Evolutionary conservation across 2,888 invertebrate species (phyloP), one percentile per base, ranked within the genome.

Genomic region (Lapara coniferarum): DNA sequence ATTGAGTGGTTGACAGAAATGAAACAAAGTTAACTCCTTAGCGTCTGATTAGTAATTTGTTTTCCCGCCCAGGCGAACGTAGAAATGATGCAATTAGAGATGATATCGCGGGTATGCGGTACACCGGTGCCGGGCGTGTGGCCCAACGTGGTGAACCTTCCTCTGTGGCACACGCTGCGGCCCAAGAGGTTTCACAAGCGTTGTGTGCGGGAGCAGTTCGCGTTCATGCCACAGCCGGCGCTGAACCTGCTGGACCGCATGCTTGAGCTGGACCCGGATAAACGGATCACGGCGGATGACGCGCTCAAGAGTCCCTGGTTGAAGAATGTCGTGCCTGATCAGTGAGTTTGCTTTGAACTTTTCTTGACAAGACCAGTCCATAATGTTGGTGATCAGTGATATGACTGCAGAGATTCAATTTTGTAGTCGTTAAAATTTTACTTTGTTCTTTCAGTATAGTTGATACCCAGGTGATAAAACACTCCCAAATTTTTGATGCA

Each of bases 101-200:
- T 97, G 88, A 99, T 99, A 83, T 98, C 98, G 0, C 88, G 97
- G 71, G 95, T 98, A 30, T 99, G 99, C 93, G 99, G 99, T 19
- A 98, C 99, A 0, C 99, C 99, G 0, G 96, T 97, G 55, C 99
- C 99, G 0, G 98, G 98, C 58, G 98, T 98, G 55, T 99, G 99
- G 99, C 99, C 99, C 10, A 95, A 97, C 85, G 99, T 99, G 66
- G 98, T 98, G 74, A 97, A 97, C 85, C 94, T 99, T 77, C 99
- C 99, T 0, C 95, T 97, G 5, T 99, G 98, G 95, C 97, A 97
- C 86, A 97, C 97, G 46, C 95, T 99, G 66, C 97, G 98, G 81
- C 98, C 98, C 53, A 98, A 98, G 93, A 97, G 97, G 51, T 96
- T 96, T 76, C 97, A 99, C 93, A 95, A 98, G 79, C 95, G 99